Percentiles rank a stretch among this genome's conserved stretches.
phyloP scores from a whole-genome alignment of 2,113 vertebrate species.

The Taxidea taxus region DNA sequence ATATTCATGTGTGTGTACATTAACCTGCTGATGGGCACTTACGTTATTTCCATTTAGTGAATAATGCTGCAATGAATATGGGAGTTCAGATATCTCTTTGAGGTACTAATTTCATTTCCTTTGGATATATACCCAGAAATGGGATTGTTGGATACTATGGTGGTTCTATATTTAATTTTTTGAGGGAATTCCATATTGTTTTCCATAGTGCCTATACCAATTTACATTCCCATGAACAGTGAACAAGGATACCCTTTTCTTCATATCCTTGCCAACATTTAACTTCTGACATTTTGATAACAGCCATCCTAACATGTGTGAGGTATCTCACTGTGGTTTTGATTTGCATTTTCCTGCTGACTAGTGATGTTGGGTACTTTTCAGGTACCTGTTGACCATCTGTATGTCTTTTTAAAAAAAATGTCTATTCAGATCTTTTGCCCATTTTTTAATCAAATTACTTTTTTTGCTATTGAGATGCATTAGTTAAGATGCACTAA shows the following conservation, averaged over 20 bases:
- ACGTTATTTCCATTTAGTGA: background rate
- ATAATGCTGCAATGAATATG: background rate
- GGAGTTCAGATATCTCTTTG: background rate
- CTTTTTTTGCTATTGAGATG: background rate
- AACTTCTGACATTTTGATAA: background rate
- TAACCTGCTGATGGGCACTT: background rate
- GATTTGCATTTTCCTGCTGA: background rate
- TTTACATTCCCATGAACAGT: background rate
- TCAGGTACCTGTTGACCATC: background rate
- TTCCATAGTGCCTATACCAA: background rate
- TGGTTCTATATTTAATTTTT: background rate
- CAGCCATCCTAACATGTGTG: background rate
- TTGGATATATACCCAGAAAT: background rate
- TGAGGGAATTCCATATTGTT: background rate
- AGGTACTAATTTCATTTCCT: background rate
- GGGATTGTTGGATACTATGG: background rate
- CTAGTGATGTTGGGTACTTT: background rate
- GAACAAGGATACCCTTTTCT: background rate
- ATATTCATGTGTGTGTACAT: background rate
- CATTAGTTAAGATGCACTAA: no score
- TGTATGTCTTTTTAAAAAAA: background rate
- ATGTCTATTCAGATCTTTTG: background rate
- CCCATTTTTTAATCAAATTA: background rate
- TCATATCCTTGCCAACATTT: background rate
- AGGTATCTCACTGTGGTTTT: background rate